Evolutionary conservation across 2,888 invertebrate species (phyloP).

Genomic region (Eristalis arbustorum): DNA sequence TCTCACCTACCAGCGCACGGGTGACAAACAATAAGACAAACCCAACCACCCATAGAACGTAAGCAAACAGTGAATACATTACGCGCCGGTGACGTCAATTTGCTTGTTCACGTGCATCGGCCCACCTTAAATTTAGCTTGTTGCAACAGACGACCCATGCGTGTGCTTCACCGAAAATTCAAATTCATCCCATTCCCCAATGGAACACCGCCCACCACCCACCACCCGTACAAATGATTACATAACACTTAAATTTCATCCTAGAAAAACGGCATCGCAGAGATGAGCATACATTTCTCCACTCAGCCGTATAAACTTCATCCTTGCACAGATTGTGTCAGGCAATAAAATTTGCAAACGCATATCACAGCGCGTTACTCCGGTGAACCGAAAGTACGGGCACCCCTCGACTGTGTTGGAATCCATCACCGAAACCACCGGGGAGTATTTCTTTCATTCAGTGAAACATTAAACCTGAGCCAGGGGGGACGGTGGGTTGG

Average conservation of each 20-base stretch:
- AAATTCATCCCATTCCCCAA: neutral
- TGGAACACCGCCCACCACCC: neutral
- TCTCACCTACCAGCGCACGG: no score
- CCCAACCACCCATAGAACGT: no score
- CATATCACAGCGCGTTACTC: slow-evolving; percentile 68
- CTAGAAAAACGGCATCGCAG: slow-evolving; percentile 19
- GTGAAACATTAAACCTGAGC: slow-evolving; percentile 24
- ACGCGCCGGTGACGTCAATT: no score
- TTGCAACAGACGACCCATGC: neutral
- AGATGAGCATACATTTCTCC: slow-evolving; percentile 45
- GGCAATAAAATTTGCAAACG: slow-evolving; percentile 69
- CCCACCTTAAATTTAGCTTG: no score
- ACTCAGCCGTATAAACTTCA: slow-evolving; percentile 66
- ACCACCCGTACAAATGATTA: slow-evolving; percentile 35
- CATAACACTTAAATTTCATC: slow-evolving; percentile 63
- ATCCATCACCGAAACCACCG: slow-evolving; percentile 59
- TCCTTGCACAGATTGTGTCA: slow-evolving; percentile 69
- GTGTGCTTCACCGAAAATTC: neutral
- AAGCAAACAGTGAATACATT: no score
- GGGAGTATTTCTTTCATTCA: slow-evolving; percentile 51
- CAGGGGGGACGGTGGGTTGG: neutral
- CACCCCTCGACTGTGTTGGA: slow-evolving; percentile 32
- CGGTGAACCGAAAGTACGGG: slow-evolving; percentile 66
- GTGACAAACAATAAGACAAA: no score
- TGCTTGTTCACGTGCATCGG: no score